Evolutionary conservation across 2,888 invertebrate genomes (phyloP).

Genomic region (Cheilosia vernalis): DNA sequence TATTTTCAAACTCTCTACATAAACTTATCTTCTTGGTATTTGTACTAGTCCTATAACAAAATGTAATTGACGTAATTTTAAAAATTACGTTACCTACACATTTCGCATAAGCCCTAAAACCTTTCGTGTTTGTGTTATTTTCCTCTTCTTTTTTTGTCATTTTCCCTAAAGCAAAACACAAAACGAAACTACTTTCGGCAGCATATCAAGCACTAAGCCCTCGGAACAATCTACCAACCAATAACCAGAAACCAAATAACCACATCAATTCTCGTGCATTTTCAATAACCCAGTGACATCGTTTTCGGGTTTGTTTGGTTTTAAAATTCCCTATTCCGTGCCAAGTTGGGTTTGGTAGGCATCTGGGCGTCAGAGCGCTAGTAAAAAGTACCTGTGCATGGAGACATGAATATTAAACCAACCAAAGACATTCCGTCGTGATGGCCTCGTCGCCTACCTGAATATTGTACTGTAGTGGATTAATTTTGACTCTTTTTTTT

Average conservation of each 20-base stretch:
- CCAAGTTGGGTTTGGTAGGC: constrained; percentile 17
- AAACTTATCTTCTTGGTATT: too few relatives aligned
- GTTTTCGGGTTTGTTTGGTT: constrained; percentile 66
- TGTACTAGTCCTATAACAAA: not conserved
- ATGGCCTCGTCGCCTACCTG: constrained; percentile 11
- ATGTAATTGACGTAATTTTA: not conserved
- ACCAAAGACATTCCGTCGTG: constrained; percentile 25
- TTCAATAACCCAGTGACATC: constrained; percentile 64
- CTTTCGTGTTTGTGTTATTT: not conserved
- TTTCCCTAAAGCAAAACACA: constrained; percentile 12
- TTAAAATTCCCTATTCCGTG: constrained; percentile 47
- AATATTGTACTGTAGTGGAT: constrained; percentile 12
- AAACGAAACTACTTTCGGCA: constrained; percentile 25
- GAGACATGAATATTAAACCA: constrained; percentile 62
- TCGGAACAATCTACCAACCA: constrained; percentile 45
- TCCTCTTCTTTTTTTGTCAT: not conserved
- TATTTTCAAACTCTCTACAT: too few relatives aligned
- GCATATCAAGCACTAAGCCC: constrained; percentile 24
- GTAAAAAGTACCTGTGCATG: constrained; percentile 42
- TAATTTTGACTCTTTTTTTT: constrained; percentile 20
- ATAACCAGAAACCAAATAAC: constrained; percentile 52
- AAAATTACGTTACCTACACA: not conserved
- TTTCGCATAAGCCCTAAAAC: constrained; percentile 14
- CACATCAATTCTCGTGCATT: constrained; percentile 65
- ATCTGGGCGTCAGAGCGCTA: not conserved